These are phyloP conservation scores for Lasius platythorax DNA, from an alignment of 2,888 invertebrate genomes.

Conservation along the genomic window DNA sequence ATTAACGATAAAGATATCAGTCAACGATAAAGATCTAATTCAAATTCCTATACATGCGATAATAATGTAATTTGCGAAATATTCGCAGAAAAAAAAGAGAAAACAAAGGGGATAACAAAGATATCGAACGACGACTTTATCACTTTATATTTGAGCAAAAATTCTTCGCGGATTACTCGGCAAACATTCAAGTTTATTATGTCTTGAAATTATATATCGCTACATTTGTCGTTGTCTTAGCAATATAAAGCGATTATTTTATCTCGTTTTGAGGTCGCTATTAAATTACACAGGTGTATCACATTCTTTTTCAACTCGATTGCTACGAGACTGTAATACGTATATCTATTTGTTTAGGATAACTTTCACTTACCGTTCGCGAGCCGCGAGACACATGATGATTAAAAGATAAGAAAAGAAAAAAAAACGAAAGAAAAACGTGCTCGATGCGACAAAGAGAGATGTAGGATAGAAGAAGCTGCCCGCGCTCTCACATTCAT, in stretches of 20 bases:
- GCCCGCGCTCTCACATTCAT: conserved; percentile 2
- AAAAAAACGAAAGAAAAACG: conserved; percentile 31
- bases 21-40: too few species aligned
- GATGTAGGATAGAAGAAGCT: conserved; percentile 3
- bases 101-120: background rate
- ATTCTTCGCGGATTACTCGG: conserved; percentile 27
- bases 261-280: background rate
- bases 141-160: background rate
- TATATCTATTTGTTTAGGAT: conserved; percentile 10
- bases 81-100: background rate
- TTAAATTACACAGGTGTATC: background rate
- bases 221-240: background rate
- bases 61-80: background rate
- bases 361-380: conserved; percentile 44
- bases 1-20: too few species aligned
- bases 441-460: background rate
- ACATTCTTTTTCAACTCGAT: background rate
- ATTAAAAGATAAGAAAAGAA: conserved; percentile 9
- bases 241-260: conserved; percentile 22
- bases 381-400: background rate
- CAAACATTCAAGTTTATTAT: conserved; percentile 1
- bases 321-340: background rate
- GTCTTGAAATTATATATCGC: background rate
- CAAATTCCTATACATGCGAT: background rate
- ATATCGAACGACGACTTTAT: conserved; percentile 28